Conservation (phyloP, 2,797 vertebrate species). For the Spatula versicolor region DNA sequence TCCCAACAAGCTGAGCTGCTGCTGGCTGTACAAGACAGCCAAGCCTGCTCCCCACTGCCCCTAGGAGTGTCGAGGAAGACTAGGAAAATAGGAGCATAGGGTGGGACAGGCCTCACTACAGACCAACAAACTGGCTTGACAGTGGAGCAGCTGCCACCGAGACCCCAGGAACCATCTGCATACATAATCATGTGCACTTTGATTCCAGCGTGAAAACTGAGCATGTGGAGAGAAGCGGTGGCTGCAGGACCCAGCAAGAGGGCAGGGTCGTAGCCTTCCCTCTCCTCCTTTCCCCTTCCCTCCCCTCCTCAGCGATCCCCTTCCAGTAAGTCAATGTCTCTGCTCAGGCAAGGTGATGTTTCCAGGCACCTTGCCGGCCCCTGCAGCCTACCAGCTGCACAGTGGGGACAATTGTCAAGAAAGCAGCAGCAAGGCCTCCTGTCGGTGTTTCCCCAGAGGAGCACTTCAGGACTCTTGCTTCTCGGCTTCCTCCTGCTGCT, state of each 20-base stretch:
- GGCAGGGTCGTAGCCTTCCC: background rate
- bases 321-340: background rate
- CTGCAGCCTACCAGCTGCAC: background rate
- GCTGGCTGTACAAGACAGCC: background rate
- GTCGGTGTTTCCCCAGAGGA: background rate
- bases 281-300: background rate
- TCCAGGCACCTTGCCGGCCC: background rate
- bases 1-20: background rate
- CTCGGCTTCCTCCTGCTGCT: background rate
- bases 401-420: background rate
- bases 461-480: background rate
- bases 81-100: background rate
- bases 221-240: accelerated
- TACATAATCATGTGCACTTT: background rate
- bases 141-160: background rate
- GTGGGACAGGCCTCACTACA: background rate
- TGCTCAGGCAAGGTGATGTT: background rate
- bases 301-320: background rate
- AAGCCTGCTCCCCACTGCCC: background rate
- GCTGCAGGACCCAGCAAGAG: background rate
- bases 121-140: background rate
- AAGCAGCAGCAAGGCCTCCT: background rate
- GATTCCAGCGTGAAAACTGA: background rate
- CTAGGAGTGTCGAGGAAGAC: background rate
- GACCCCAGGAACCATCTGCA: background rate